A percentile compares a stretch with the other conserved stretches of the same genome.
Conservation (phyloP, 2,113 vertebrate genomes). For the Pagrus major region DNA sequence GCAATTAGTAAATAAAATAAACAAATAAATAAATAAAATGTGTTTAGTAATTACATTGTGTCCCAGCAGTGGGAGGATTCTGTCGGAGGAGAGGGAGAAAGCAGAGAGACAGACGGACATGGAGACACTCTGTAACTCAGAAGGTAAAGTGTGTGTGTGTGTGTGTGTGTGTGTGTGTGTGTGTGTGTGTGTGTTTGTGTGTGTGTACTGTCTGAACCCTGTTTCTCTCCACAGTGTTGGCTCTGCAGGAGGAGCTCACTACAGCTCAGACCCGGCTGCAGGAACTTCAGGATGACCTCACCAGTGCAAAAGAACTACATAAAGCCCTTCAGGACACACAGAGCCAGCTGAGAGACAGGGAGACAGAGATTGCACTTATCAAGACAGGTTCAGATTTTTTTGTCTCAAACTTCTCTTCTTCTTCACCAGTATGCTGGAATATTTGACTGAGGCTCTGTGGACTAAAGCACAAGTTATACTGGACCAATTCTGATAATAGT, state of each 20-base stretch:
- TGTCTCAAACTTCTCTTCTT: no score
- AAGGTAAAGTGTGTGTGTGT: slow-evolving; percentile 80
- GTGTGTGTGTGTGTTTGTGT: background rate
- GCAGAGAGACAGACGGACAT: slow-evolving; percentile 72
- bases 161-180: background rate
- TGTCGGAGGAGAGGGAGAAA: slow-evolving; percentile 85
- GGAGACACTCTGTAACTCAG: slow-evolving; percentile 76
- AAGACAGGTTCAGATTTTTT: slow-evolving; percentile 84
- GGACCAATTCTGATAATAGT: no score
- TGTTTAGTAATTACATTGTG: background rate
- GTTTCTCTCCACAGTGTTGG: slow-evolving; percentile 53
- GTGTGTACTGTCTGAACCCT: background rate
- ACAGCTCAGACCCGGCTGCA: slow-evolving; percentile 83
- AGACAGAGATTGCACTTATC: slow-evolving; percentile 80
- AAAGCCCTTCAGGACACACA: slow-evolving; percentile 83
- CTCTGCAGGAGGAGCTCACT: slow-evolving; percentile 87
- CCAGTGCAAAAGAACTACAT: slow-evolving; percentile 86
- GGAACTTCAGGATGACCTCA: slow-evolving; percentile 86
- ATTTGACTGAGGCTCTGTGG: no score
- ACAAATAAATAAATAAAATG: no score
- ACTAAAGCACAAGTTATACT: no score
- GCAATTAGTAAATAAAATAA: no score
- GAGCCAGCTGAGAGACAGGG: slow-evolving; percentile 81
- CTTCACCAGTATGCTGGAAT: no score
- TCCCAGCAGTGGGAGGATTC: slow-evolving; percentile 84